A percentile compares a stretch with the other conserved stretches of the same genome.
These are phyloP conservation scores for Hydrolagus affinis DNA, from an alignment of 2,113 vertebrate species.

Conservation along the genomic window DNA sequence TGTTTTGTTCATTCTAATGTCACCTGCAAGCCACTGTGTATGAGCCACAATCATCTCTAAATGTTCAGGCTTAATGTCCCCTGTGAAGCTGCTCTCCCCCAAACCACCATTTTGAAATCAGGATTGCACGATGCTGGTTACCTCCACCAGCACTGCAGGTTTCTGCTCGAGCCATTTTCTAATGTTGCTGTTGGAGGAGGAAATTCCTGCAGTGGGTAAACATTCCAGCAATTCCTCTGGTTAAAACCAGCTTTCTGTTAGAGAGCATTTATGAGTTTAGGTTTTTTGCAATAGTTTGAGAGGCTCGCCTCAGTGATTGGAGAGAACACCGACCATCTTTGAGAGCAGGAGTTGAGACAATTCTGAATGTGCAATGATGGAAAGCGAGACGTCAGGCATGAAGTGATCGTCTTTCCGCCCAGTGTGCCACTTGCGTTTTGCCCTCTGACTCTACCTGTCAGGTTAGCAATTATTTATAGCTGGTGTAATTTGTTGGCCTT, in stretches of 20 bases:
- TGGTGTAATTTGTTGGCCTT: no score
- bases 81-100: not conserved
- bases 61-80: not conserved
- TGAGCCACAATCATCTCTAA: no score
- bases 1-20: no score
- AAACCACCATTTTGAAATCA: not conserved
- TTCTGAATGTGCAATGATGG: not conserved
- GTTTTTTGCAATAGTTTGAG: not conserved
- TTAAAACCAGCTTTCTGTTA: not conserved
- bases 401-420: not conserved
- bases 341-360: not conserved
- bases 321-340: not conserved
- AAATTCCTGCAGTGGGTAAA: not conserved
- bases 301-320: not conserved
- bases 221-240: not conserved
- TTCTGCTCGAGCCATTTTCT: not conserved
- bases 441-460: not conserved
- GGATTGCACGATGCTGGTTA: not conserved
- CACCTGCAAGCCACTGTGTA: no score
- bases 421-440: not conserved
- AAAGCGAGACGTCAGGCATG: not conserved
- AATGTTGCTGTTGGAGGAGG: not conserved
- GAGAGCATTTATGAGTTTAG: not conserved
- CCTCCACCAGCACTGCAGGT: not conserved
- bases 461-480: not conserved